Evolutionary conservation across 2,888 invertebrate genomes (phyloP), one percentile per base, ranked within the genome.

Genomic region (Sarcophaga carnaria): DNA sequence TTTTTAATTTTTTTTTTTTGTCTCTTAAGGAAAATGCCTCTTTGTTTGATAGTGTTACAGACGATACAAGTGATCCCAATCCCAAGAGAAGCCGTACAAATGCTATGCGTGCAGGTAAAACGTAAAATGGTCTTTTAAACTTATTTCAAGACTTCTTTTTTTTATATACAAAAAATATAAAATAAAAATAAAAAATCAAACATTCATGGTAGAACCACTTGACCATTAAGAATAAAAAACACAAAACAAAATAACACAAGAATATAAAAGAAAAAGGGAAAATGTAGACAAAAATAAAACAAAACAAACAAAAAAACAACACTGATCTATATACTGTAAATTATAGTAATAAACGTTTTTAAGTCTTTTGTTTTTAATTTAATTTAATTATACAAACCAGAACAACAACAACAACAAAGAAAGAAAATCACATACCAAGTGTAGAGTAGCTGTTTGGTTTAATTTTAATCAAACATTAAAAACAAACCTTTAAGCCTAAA

Each of bases 71-170:
- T 74, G 92, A 91, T 84, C 92, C 92, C 22, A 75, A 88, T 82
- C 85, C 90, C 49, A 92, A 92, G 89, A 86, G 91, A 80, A 89
- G 91, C 72, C 91, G 92, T 74, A 89, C 91, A 76, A 90, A 89
- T 66, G 83, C 90, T 59, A 81, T 88, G 49, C 88, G 87, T 70
- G 54, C 87, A 86, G 87, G 90, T 86, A 89, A 91, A 89, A 88
- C 87, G 87, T 88, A 88, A 86, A 54, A 83, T 77, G 25, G 59
- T 71, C 20, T 70, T 54, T 54, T 3, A 12, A 14, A 54, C 22
- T 76, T 66, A 22, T 47, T 47, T 54, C 17, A 54, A 14, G 11
- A 54, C 17, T 17, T 14, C 17, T 54, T 54, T 49, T 2, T 49
- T 17, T 54, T 54, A 22, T 54, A 22, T 54, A 54, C 12, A 14